Evolutionary conservation across 2,797 vertebrate species (phyloP), one percentile per base, ranked within the genome.

Genomic region (Poeciliopsis paucimaculata): DNA sequence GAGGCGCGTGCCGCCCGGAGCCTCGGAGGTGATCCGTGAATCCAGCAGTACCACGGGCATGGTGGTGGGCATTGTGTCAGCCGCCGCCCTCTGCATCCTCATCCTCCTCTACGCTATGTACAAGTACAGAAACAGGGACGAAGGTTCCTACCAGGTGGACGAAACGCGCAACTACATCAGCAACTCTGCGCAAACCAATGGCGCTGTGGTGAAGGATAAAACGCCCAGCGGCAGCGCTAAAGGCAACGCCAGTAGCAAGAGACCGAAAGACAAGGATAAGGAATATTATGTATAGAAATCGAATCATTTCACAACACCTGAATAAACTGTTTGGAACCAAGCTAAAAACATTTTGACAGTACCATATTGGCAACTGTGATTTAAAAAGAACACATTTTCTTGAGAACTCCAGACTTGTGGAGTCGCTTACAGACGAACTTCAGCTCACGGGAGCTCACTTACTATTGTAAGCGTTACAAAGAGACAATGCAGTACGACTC

Each of bases 61-160:
- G 98, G 98, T 99, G 97, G 98, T 99, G 95, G 98, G 98, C 93
- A 99, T 99, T 90, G 98, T 99, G 91, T 98, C 98, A 92, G 98
- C 98, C 83, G 98, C 98, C 0, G 98, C 98, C 91, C 97, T 99
- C 95, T 99, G 98, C 97, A 99, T 99, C 97, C 97, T 99, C 95
- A 99, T 99, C 95, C 98, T 99, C 92, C 97, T 99, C 95, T 99
- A 99, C 20, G 98, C 98, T 96, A 99, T 99, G 98, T 99, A 99
- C 97, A 99, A 99, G 96, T 99, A 99, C 96, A 98, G 98, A 95
- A 99, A 99, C 97, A 98, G 98, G 95, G 98, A 99, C 95, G 98
- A 99, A 94, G 98, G 98, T 89, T 99, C 98, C 95, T 99, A 99
- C 96, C 98, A 99, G 94, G 98, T 99, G 96, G 98, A 99, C 79